Evolutionary conservation across 2,797 vertebrate species (phyloP), one percentile per base, ranked within the genome.

Genomic region (Sphenodon punctatus): DNA sequence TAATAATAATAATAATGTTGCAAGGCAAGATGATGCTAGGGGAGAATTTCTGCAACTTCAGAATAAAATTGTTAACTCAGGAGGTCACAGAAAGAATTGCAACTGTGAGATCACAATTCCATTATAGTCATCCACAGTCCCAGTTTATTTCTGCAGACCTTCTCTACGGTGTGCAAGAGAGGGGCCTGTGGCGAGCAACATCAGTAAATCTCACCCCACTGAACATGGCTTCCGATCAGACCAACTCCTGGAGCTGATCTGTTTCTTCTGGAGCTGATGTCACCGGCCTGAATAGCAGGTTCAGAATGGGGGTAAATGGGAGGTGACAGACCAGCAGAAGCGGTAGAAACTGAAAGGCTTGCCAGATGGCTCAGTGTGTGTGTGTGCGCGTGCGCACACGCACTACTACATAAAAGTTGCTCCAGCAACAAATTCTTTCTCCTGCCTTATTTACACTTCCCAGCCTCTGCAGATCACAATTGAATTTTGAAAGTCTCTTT

Each of bases 111-210:
- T 49, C 20, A 4, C 7, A 43, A 43, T 10, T 58, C n/a, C 10
- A 74, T 56, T 0, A 0, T 1, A 38, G 41, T 4, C 32, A 6
- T 1, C 0, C 19, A 3, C 20, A 38, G 2, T 45, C 69, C 59
- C 43, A 71, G 42, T 46, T 38, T 58, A 20, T 34, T 34, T 2
- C 22, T 43, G 48, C 64, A 1, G 4, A 55, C 1, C 0, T 64
- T 65, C 67, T 56, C 60, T 11, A 30, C 14, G 4, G 38, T 0
- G 0, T 12, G 64, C 0, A 39, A 12, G 49, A 2, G 32, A 1
- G 48, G 17, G 79, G 91, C 59, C 48, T 42, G 22, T 0, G 0
- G 0, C 3, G 81, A 45, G 32, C 63, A 8, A n/a, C n/a, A n/a
- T 9, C 63, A 16, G 10, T 13, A 27, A 61, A 71, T 80, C 4